Conservation (phyloP, 1,140 invertebrate genomes). For the Popillia japonica region DNA sequence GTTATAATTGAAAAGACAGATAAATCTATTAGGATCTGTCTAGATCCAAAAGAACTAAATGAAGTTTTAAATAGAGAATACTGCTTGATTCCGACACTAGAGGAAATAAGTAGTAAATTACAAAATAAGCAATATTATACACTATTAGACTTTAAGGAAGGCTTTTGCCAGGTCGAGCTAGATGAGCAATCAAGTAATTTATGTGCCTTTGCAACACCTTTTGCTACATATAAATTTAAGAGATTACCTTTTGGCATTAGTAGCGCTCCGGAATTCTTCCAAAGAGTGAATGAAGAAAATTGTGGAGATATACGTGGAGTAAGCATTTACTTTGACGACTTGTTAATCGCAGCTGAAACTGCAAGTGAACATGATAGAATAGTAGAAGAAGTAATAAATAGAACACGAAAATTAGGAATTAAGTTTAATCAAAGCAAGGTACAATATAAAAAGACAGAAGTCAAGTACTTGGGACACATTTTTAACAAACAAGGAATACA, state of each 20-base stretch:
- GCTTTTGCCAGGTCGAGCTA: too few relatives aligned
- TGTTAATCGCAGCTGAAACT: conserved; percentile 52
- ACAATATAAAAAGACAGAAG: conserved; percentile 49
- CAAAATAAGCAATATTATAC: conserved; percentile 44
- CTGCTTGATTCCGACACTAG: conserved; percentile 1
- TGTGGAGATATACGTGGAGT: too few relatives aligned
- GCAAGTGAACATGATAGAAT: conserved; percentile 54
- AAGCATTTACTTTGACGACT: conserved; percentile 40
- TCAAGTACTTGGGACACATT: too few relatives aligned
- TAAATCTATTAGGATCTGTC: conserved; percentile 7
- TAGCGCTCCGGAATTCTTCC: conserved; percentile 40
- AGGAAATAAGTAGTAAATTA: conserved; percentile 2
- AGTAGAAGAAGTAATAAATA: conserved; percentile 53
- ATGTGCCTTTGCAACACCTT: conserved; percentile 51
- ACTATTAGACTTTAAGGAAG: conserved; percentile 46
- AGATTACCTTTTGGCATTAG: conserved; percentile 59
- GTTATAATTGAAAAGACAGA: conserved; percentile 18
- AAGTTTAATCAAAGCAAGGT: conserved; percentile 55
- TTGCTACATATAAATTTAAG: conserved; percentile 24
- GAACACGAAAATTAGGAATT: conserved; percentile 46
- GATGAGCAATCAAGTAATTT: conserved; percentile 47
- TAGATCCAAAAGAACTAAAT: conserved; percentile 21
- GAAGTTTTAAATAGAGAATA: not conserved
- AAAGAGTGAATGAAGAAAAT: too few relatives aligned
- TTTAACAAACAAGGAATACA: conserved; percentile 11